A percentile compares a stretch with the other conserved stretches of the same genome.
Evolutionary conservation across 2,888 invertebrate species (phyloP).

Genomic region (Agrotis ipsilon): DNA sequence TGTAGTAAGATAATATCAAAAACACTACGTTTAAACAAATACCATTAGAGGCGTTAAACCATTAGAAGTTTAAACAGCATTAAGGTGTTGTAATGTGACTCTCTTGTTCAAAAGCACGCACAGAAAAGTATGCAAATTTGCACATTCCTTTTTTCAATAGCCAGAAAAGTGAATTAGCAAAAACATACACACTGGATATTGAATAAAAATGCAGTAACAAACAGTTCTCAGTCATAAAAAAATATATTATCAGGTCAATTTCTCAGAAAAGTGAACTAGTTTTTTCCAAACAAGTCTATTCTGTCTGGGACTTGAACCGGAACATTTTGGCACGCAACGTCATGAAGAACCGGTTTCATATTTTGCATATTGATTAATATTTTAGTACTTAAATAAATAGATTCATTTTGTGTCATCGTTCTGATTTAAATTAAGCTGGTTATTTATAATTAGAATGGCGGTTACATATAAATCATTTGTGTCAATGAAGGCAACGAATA

Average conservation of each 20-base stretch:
- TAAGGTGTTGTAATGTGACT: not conserved
- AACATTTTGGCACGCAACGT: slow-evolving; percentile 45
- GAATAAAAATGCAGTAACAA: not conserved
- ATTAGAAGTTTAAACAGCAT: not conserved
- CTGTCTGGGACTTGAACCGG: slow-evolving; percentile 40
- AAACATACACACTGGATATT: not conserved
- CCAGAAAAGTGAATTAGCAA: slow-evolving; percentile 16
- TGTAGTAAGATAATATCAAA: slow-evolving; percentile 8
- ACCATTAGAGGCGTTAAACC: not conserved
- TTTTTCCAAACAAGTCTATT: slow-evolving; percentile 32
- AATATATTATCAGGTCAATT: slow-evolving; percentile 11
- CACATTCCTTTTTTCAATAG: not conserved
- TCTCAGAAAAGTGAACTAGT: slow-evolving; percentile 19
- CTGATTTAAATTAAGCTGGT: slow-evolving; percentile 25
- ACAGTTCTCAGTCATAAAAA: not conserved
- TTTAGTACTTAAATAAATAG: slow-evolving; percentile 16
- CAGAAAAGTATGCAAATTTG: not conserved
- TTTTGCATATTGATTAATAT: slow-evolving; percentile 27
- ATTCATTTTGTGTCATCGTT: slow-evolving; percentile 38
- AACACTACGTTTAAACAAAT: not conserved
- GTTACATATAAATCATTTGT: not conserved
- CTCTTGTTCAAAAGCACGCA: not conserved
- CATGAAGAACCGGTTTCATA: slow-evolving; percentile 43
- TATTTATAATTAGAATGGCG: slow-evolving; percentile 8
- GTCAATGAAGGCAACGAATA: not conserved